Evolutionary conservation across 2,113 vertebrate genomes (phyloP).

Genomic region (Axis porcinus): DNA sequence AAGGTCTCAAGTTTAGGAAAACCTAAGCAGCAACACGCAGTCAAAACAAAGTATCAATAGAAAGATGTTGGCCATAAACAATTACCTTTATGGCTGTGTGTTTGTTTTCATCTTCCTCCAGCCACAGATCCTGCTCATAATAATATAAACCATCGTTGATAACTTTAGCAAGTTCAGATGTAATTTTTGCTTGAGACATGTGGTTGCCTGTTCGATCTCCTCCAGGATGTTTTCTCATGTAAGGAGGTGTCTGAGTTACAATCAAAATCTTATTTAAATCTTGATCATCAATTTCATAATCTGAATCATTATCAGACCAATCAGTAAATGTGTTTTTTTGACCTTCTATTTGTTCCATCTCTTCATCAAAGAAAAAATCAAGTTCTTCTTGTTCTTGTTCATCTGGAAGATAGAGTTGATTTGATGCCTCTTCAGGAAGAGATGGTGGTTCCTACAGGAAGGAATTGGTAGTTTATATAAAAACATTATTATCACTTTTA

Average conservation of each 20-base stretch:
- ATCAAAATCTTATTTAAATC: constrained; percentile 87
- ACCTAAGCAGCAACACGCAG: background rate
- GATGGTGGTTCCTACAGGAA: constrained; percentile 74
- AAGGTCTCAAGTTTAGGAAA: constrained; percentile 9
- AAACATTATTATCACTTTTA: background rate
- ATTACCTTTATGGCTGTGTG: constrained; percentile 79
- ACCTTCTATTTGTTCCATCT: constrained; percentile 79
- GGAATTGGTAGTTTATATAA: background rate
- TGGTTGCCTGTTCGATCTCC: constrained; percentile 75
- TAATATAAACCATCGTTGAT: constrained; percentile 85
- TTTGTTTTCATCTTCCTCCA: constrained; percentile 72
- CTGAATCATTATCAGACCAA: constrained; percentile 83
- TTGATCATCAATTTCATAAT: constrained; percentile 85
- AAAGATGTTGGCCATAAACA: background rate
- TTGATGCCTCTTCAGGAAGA: constrained; percentile 55
- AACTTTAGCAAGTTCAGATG: constrained; percentile 81
- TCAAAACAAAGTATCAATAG: background rate
- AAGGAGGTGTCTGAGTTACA: constrained; percentile 83
- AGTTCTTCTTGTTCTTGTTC: constrained; percentile 88
- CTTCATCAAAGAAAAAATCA: constrained; percentile 87
- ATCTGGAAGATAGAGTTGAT: constrained; percentile 57
- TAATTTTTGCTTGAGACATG: constrained; percentile 77
- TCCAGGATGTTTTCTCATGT: constrained; percentile 79
- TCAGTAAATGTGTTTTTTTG: constrained; percentile 78
- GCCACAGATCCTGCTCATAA: constrained; percentile 84